Evolutionary conservation across 2,888 invertebrate genomes (phyloP).

Genomic region (Tyria jacobaeae): DNA sequence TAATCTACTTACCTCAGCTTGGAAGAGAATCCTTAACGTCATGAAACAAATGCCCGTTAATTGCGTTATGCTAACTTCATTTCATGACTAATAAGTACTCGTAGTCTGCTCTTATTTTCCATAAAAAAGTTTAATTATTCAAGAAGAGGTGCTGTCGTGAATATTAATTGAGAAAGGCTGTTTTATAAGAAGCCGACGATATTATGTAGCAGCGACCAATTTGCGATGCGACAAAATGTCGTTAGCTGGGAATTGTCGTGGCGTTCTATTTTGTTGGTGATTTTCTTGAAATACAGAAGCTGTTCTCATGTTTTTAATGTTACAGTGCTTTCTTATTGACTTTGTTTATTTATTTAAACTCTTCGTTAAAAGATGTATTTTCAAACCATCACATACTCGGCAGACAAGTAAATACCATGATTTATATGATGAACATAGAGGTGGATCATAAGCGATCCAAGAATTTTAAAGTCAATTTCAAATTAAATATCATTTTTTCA

Average conservation of each 20-base stretch:
- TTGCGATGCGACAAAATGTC: slow-evolving; percentile 48
- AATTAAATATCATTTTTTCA: too few species aligned
- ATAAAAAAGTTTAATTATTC: slow-evolving; percentile 55
- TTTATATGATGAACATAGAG: too few species aligned
- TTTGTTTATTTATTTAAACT: neutral
- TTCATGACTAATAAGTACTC: slow-evolving; percentile 46
- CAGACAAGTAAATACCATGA: too few species aligned
- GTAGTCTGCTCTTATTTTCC: slow-evolving; percentile 44
- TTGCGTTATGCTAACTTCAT: slow-evolving; percentile 49
- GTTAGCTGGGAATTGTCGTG: slow-evolving; percentile 41
- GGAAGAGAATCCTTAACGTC: slow-evolving; percentile 15
- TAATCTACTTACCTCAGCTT: neutral
- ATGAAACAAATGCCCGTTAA: slow-evolving; percentile 37
- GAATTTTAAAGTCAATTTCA: too few species aligned
- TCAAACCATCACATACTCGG: neutral
- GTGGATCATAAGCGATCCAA: too few species aligned
- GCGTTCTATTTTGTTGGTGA: slow-evolving; percentile 40
- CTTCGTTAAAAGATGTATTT: neutral
- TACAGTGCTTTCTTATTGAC: neutral
- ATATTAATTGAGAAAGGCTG: slow-evolving; percentile 49
- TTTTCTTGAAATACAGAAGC: slow-evolving; percentile 23
- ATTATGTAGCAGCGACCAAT: slow-evolving; percentile 51
- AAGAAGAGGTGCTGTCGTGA: slow-evolving; percentile 43
- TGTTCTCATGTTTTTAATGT: slow-evolving; percentile 7
- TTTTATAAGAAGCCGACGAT: slow-evolving; percentile 41